Evolutionary conservation across 2,113 vertebrate species (phyloP), one percentile per base, ranked within the genome.

Genomic region (Castor canadensis): DNA sequence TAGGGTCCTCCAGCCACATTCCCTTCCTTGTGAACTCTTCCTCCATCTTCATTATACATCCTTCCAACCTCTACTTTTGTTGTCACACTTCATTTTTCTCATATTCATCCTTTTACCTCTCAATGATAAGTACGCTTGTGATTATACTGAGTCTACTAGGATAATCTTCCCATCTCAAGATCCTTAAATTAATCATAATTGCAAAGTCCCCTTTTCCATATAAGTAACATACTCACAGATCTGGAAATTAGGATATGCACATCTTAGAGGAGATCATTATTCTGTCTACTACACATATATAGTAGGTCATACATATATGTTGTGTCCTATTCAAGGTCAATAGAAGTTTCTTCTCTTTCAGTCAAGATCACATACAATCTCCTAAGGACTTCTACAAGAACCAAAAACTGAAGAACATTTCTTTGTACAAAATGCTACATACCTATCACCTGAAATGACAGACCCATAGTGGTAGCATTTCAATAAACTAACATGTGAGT

Each of bases 381-480:
- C 52, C 49, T 80, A 17, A 73, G 52, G 35, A 60, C 40, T 85
- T 93, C 82, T 82, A 62, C 11, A 71, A 11, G 11, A 82, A 93
- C 15, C 7, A 76, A 85, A 94, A 91, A 56, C 4, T 16, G 30
- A 90, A 60, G 45, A 91, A 75, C 3, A 94, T 88, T 77, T 89
- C 66, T 90, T 88, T 95, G 38, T 49, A 90, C n/a, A 81, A 91
- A 92, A 66, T 77, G 9, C 12, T 64, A 72, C 6, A 20, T 52
- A 94, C 38, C 20, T 54, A 28, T 54, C 35, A 92, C 22, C 38
- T 73, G 35, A 67, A 95, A 86, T 77, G 13, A 32, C 35, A 66
- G 92, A 87, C 80, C 66, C 28, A 84, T 45, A 52, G 6, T 71
- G 86, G 62, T 32, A 95, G 72, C 32, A 83, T 79, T 96, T 77